Conservation (phyloP, 2,797 vertebrate species). For the Sebastes melanostomus region DNA sequence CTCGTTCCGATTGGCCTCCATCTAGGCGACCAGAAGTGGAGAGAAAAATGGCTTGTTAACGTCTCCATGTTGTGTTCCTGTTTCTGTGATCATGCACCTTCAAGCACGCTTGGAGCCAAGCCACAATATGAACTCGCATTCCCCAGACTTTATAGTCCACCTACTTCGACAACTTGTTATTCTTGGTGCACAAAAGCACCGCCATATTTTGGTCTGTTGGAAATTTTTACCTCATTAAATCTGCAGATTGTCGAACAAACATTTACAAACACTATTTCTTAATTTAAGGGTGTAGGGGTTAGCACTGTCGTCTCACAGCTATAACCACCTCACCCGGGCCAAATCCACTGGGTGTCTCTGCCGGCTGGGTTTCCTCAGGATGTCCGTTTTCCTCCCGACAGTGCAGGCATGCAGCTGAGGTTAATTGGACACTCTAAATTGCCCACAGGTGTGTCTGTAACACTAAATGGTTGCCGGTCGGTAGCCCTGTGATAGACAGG, state of each 20-base stretch:
- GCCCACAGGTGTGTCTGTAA: background rate
- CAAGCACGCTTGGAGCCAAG: constrained; percentile 7
- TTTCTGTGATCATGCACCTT: constrained; percentile 20
- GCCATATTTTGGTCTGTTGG: background rate
- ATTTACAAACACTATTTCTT: background rate
- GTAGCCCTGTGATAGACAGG: background rate
- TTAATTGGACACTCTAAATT: background rate
- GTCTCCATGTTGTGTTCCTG: constrained; percentile 35
- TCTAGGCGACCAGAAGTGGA: constrained; percentile 49
- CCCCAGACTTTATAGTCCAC: background rate
- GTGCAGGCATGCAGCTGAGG: background rate
- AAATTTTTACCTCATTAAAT: background rate
- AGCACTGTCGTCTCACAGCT: background rate
- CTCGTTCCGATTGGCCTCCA: constrained; percentile 71
- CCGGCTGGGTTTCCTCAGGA: background rate
- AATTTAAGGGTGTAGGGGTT: background rate
- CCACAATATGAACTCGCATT: background rate
- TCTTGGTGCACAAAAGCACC: background rate
- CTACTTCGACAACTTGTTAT: background rate
- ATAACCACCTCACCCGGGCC: background rate
- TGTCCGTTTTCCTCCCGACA: background rate
- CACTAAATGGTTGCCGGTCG: background rate
- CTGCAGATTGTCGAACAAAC: background rate
- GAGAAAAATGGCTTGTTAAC: constrained; percentile 57
- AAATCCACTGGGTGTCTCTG: background rate